Evolutionary conservation across 2,888 invertebrate genomes (phyloP).

Genomic region (Ochropacha duplaris): DNA sequence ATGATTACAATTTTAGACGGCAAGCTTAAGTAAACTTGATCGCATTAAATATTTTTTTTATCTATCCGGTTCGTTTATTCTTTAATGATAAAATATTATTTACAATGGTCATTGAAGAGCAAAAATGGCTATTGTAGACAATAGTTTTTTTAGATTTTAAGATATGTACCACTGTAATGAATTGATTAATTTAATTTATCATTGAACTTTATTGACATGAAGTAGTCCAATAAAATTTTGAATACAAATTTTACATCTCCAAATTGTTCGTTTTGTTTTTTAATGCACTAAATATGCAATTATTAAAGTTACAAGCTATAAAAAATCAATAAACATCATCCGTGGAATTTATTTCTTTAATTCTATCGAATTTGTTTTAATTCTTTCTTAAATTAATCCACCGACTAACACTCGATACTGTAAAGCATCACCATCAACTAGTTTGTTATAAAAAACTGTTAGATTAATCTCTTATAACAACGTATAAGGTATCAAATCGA

Average conservation of each 20-base stretch:
- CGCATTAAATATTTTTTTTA: slow-evolving; percentile 4
- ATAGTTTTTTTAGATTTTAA: no score
- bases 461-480: slow-evolving; percentile 8
- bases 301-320: neutral
- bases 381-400: neutral
- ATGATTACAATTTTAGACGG: slow-evolving; percentile 56
- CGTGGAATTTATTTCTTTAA: neutral
- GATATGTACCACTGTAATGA: no score
- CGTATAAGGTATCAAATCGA: slow-evolving; percentile 21
- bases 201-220: neutral
- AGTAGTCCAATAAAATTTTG: neutral
- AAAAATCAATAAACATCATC: neutral
- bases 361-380: neutral
- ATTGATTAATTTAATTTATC: neutral
- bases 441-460: neutral
- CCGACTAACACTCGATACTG: neutral
- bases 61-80: slow-evolving; percentile 7
- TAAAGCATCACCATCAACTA: slow-evolving; percentile 3
- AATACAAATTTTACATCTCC: neutral
- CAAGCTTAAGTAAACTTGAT: slow-evolving; percentile 1
- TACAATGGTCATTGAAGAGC: neutral
- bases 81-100: neutral
- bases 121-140: neutral
- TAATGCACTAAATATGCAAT: neutral
- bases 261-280: neutral